phyloP scores from a whole-genome alignment of 2,113 vertebrate genomes.

The Coreoperca whiteheadi region DNA sequence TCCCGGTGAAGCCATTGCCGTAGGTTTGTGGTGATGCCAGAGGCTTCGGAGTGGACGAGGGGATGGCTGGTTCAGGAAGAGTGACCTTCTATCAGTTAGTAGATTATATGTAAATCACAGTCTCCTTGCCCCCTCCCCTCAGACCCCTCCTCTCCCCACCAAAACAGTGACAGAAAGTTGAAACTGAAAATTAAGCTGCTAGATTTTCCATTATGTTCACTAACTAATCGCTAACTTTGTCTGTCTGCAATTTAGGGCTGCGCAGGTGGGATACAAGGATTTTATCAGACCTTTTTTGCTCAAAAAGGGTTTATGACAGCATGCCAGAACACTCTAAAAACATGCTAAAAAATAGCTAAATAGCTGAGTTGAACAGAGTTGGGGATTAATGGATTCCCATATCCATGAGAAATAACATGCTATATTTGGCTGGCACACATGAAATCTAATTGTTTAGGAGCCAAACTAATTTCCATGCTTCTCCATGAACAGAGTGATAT shows the following conservation, averaged over 20 bases:
- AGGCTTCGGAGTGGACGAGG: too few relatives aligned
- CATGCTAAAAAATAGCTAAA: not conserved
- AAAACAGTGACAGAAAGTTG: too few relatives aligned
- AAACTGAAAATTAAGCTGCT: too few relatives aligned
- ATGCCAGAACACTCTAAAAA: not conserved
- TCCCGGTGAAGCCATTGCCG: too few relatives aligned
- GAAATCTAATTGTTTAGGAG: conserved; percentile 44
- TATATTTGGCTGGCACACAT: conserved; percentile 40
- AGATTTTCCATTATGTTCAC: not conserved
- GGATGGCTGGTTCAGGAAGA: too few relatives aligned
- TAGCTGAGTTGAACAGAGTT: not conserved
- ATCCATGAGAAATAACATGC: conserved; percentile 39
- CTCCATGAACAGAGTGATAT: conserved; percentile 30
- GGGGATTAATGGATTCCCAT: conserved; percentile 32
- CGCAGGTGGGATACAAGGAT: not conserved
- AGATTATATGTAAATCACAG: too few relatives aligned
- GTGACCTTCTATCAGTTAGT: too few relatives aligned
- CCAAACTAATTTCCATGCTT: conserved; percentile 49
- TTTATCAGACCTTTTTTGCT: not conserved
- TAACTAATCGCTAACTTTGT: not conserved
- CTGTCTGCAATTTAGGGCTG: not conserved
- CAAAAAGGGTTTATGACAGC: not conserved
- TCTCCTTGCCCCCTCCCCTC: too few relatives aligned
- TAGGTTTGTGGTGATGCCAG: too few relatives aligned
- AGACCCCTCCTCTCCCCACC: too few relatives aligned